Evolutionary conservation across 2,113 vertebrate species (phyloP).

Genomic region (Eubucco bourcierii): DNA sequence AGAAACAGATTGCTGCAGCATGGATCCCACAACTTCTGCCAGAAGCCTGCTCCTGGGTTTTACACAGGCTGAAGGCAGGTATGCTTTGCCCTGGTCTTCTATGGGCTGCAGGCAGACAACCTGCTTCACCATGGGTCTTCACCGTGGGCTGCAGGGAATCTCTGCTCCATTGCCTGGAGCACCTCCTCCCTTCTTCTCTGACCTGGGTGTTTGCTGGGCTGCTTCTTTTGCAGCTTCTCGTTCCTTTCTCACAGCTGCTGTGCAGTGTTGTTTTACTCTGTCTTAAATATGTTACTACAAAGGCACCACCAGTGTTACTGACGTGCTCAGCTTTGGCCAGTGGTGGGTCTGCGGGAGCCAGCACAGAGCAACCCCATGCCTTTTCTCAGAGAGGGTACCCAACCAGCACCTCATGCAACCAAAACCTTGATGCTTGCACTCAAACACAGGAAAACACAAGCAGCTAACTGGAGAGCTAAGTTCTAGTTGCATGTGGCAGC

Average conservation of each 20-base stretch:
- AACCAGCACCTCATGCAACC: not conserved
- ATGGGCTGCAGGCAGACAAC: not conserved
- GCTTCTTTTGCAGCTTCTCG: not conserved
- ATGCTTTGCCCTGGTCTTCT: not conserved
- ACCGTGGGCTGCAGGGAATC: not conserved
- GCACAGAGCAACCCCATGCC: not conserved
- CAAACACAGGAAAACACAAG: not conserved
- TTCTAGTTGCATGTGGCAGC: not conserved
- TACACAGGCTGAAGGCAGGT: not conserved
- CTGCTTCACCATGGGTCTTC: not conserved
- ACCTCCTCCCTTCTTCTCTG: not conserved
- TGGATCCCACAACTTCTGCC: not conserved
- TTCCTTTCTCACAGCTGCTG: not conserved
- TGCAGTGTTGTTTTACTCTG: not conserved
- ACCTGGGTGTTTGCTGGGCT: not conserved
- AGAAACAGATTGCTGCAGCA: not conserved
- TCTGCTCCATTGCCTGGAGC: rapidly evolving
- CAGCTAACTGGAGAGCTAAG: not conserved
- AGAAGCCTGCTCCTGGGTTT: not conserved
- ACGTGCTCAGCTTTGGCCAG: not conserved
- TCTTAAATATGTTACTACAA: not conserved
- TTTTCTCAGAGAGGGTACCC: not conserved
- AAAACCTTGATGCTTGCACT: not conserved
- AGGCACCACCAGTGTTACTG: not conserved
- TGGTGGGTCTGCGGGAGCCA: not conserved